Evolutionary conservation across 2,797 vertebrate genomes (phyloP).

Genomic region (Columba guinea): DNA sequence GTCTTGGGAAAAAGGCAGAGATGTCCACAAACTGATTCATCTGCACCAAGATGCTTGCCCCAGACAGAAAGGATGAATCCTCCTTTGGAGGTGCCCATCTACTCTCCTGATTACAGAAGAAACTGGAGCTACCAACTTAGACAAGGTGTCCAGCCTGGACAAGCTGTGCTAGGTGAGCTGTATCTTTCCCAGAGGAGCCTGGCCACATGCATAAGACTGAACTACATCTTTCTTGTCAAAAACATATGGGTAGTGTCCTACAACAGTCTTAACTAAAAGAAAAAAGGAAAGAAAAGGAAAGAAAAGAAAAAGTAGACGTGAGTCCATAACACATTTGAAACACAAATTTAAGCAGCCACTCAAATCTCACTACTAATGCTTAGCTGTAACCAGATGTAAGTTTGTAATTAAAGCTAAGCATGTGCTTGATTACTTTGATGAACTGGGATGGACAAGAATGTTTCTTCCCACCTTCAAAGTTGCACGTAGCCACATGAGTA

Average conservation of each 20-base stretch:
- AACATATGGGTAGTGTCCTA: background rate
- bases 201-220: background rate
- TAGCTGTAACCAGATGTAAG: background rate
- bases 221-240: background rate
- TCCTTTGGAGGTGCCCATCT: background rate
- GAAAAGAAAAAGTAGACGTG: background rate
- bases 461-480: background rate
- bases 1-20: slow-evolving; percentile 39
- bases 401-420: background rate
- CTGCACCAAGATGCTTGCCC: background rate
- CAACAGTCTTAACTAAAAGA: background rate
- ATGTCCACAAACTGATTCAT: slow-evolving; percentile 54
- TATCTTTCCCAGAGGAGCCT: background rate
- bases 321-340: background rate
- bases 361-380: background rate
- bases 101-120: background rate
- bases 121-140: background rate
- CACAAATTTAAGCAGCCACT: background rate
- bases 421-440: background rate
- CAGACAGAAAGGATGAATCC: slow-evolving; percentile 37
- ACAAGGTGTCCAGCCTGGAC: background rate
- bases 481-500: background rate
- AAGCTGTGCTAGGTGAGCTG: background rate
- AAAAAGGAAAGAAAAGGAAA: background rate
- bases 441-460: background rate